Evolutionary conservation across 2,888 invertebrate genomes (phyloP).

Genomic region (Dicyrtomina minuta): DNA sequence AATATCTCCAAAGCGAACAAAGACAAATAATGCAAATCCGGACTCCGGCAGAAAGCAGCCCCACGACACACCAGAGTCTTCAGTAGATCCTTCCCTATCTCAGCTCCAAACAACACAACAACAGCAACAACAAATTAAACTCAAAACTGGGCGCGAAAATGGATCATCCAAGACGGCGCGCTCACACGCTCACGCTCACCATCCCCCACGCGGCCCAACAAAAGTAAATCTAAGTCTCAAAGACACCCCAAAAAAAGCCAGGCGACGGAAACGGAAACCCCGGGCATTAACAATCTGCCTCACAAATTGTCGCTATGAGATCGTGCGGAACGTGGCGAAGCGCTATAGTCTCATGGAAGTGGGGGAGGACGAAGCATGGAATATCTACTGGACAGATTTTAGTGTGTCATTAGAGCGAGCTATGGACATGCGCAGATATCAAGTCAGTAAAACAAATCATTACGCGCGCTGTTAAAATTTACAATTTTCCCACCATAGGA

Average conservation of each 20-base stretch:
- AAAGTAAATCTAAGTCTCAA: background rate
- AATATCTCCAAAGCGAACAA: too few species aligned
- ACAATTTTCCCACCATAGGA: too few species aligned
- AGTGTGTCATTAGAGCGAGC: slow-evolving; percentile 81
- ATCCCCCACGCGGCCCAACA: background rate
- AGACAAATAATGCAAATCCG: too few species aligned
- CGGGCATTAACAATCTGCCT: slow-evolving; percentile 63
- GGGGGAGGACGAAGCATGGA: slow-evolving; percentile 79
- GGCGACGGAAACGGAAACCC: background rate
- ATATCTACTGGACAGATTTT: slow-evolving; percentile 86
- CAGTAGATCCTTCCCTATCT: too few species aligned
- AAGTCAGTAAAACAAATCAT: slow-evolving; percentile 55
- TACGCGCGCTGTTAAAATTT: background rate
- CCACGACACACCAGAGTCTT: too few species aligned
- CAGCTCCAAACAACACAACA: too few species aligned
- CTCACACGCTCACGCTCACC: background rate
- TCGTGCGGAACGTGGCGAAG: slow-evolving; percentile 69
- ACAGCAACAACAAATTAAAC: too few species aligned
- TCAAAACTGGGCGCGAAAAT: background rate
- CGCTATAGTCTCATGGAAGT: slow-evolving; percentile 76
- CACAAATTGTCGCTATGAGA: slow-evolving; percentile 72
- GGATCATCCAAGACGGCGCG: background rate
- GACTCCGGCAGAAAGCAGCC: too few species aligned
- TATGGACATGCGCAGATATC: slow-evolving; percentile 86
- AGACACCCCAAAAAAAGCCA: background rate